Conservation (phyloP, 2,797 vertebrate species). For the Craterocephalus amniculus region DNA sequence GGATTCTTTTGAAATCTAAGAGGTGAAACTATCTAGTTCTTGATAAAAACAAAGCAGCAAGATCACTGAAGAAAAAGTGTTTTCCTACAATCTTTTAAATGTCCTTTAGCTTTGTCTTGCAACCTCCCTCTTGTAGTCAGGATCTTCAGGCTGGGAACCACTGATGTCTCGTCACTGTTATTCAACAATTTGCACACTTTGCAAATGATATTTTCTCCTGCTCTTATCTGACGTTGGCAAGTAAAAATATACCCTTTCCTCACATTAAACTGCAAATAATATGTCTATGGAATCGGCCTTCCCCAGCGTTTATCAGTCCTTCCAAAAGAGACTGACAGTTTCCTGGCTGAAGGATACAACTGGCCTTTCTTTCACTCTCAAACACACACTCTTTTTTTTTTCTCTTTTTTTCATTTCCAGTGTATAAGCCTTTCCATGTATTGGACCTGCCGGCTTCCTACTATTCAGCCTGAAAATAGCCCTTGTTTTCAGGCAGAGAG, state of each 20-base stretch:
- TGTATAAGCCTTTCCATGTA: slow-evolving; percentile 84
- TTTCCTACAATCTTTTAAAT: not conserved
- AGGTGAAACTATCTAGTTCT: not conserved
- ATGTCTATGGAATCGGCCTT: slow-evolving; percentile 57
- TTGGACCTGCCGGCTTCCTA: slow-evolving; percentile 88
- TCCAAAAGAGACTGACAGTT: slow-evolving; percentile 75
- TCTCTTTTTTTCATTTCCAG: slow-evolving; percentile 60
- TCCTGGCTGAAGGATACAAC: slow-evolving; percentile 83
- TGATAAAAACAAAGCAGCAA: not conserved
- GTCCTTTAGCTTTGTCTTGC: slow-evolving; percentile 9
- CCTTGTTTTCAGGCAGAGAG: slow-evolving; percentile 86
- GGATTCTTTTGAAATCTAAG: not conserved
- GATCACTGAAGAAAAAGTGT: not conserved
- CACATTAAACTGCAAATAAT: slow-evolving; percentile 57
- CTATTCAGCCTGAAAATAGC: slow-evolving; percentile 94
- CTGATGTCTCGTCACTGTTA: slow-evolving; percentile 29
- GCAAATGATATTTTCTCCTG: slow-evolving; percentile 49
- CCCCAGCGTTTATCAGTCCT: slow-evolving; percentile 68
- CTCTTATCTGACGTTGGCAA: slow-evolving; percentile 62
- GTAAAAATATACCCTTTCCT: slow-evolving; percentile 71
- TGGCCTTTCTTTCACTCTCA: slow-evolving; percentile 67
- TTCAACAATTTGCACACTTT: slow-evolving; percentile 34
- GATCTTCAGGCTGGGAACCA: slow-evolving; percentile 5
- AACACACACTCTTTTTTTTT: slow-evolving; percentile 11
- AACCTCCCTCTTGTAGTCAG: not conserved